A percentile compares a stretch with the other conserved stretches of the same genome.
These are phyloP conservation scores for Cygnus olor DNA, from an alignment of 2,797 vertebrate genomes.

Conservation along the genomic window DNA sequence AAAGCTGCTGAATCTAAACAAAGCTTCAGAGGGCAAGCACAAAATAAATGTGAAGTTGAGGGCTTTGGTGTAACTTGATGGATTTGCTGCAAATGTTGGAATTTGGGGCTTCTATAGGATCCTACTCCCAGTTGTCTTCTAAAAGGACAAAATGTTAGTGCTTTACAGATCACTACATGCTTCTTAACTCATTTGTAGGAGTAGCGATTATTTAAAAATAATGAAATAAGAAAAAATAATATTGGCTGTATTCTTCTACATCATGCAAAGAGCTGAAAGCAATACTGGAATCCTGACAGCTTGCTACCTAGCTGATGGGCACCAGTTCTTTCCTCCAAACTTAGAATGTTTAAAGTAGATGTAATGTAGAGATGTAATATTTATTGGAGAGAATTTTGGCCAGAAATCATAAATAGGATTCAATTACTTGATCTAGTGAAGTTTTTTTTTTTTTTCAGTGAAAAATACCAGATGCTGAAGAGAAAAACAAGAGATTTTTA, in stretches of 20 bases:
- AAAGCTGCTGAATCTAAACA: background rate
- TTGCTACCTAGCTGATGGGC: background rate
- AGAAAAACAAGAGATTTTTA: background rate
- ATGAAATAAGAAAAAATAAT: background rate
- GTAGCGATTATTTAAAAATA: conserved; percentile 3
- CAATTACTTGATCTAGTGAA: background rate
- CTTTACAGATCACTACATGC: background rate
- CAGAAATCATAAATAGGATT: background rate
- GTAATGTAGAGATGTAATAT: background rate
- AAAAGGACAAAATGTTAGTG: background rate
- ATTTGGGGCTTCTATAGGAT: background rate
- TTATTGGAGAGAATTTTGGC: background rate
- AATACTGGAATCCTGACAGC: background rate
- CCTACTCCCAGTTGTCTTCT: background rate
- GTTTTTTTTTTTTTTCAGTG: background rate
- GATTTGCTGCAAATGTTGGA: background rate
- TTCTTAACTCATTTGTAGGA: background rate
- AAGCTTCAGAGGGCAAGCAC: background rate
- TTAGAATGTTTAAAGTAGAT: background rate
- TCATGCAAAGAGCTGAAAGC: background rate
- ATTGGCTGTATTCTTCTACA: background rate
- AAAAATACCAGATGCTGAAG: background rate
- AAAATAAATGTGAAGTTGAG: background rate
- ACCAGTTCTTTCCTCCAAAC: background rate
- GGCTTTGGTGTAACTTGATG: background rate